Conservation (phyloP, 2,797 vertebrate species). For the Gephyroberyx darwinii region DNA sequence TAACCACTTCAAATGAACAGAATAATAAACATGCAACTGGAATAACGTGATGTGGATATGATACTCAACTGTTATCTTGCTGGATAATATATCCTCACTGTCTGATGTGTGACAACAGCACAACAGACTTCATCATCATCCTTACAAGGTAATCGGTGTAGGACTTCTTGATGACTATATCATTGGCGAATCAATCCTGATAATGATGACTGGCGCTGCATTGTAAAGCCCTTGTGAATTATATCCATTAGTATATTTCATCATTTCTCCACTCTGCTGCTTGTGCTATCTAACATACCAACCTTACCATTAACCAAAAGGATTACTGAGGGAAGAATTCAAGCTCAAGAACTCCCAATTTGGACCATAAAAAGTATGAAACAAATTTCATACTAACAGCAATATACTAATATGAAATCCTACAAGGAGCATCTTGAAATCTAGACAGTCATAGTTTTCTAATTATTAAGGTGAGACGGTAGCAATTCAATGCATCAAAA, state of each 20-base stretch:
- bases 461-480: constrained; percentile 4
- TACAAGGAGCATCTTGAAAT: neutral
- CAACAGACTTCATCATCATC: constrained; percentile 22
- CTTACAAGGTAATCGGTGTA: neutral
- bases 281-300: neutral
- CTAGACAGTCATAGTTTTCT: neutral
- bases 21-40: constrained; percentile 44
- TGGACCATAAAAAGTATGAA: constrained; percentile 3
- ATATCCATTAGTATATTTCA: constrained; percentile 17
- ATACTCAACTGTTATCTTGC: constrained; percentile 54
- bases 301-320: neutral
- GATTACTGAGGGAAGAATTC: neutral
- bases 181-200: constrained; percentile 31
- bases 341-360: neutral
- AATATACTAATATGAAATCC: neutral
- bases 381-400: neutral
- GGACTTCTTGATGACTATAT: constrained; percentile 2
- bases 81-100: constrained; percentile 20
- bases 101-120: constrained; percentile 24
- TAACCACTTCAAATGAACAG: constrained; percentile 52
- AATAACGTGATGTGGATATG: constrained; percentile 50
- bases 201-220: constrained; percentile 11
- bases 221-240: constrained; percentile 1
- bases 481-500: constrained; percentile 2
- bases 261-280: constrained; percentile 2